Evolutionary conservation across 2,113 vertebrate genomes (phyloP).

Genomic region (Chaetops frenatus): DNA sequence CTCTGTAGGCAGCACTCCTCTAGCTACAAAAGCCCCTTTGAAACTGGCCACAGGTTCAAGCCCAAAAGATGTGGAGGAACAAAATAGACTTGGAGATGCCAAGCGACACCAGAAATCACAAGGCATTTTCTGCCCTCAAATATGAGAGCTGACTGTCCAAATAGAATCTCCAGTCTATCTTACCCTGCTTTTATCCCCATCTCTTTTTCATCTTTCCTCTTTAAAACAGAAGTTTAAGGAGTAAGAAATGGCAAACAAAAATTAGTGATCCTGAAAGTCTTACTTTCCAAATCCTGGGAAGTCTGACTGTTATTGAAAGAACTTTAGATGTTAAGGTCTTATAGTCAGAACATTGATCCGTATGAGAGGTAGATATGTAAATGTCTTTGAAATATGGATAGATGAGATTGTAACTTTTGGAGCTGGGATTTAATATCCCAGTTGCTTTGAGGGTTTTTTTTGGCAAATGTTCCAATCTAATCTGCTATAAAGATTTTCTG

Average conservation of each 20-base stretch:
- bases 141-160: not conserved
- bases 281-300: not conserved
- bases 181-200: not conserved
- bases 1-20: not conserved
- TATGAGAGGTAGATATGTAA: not conserved
- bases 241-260: not conserved
- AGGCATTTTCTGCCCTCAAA: not conserved
- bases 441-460: not conserved
- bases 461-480: not conserved
- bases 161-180: not conserved
- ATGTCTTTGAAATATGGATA: not conserved
- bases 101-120: not conserved
- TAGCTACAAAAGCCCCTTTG: not conserved
- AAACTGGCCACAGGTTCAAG: not conserved
- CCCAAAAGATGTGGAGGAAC: not conserved
- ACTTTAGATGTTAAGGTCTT: not conserved
- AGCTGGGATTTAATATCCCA: not conserved
- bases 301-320: not conserved
- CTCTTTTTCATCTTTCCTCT: not conserved
- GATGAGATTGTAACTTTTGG: not conserved
- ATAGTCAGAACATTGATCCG: not conserved
- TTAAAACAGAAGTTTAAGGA: not conserved
- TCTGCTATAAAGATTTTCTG: not conserved
- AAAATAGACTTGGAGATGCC: not conserved
- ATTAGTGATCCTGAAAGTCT: not conserved